Evolutionary conservation across 2,797 vertebrate species (phyloP).

Genomic region (Eulemur albifrons): DNA sequence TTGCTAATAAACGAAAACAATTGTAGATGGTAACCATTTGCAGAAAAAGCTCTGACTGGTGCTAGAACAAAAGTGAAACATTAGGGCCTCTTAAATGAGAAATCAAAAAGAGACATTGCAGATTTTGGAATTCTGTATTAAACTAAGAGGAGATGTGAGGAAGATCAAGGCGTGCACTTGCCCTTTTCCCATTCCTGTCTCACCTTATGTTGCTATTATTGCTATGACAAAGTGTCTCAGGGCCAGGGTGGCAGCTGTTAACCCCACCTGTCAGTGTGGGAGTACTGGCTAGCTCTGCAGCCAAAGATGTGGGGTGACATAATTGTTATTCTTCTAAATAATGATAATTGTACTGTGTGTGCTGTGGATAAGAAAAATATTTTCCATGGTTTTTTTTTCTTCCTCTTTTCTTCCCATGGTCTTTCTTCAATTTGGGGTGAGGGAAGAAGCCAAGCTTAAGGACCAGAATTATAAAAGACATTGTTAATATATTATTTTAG

Average conservation of each 20-base stretch:
- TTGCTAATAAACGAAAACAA: background rate
- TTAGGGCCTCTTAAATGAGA: background rate
- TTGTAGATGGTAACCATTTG: background rate
- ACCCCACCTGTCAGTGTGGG: background rate
- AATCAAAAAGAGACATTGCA: background rate
- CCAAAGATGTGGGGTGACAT: background rate
- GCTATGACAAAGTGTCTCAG: background rate
- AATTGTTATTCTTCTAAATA: background rate
- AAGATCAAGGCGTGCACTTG: background rate
- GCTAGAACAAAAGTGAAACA: background rate
- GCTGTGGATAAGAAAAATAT: background rate
- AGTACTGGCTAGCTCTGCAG: background rate
- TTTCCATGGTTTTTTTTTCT: background rate
- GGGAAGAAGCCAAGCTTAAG: background rate
- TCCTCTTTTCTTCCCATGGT: background rate
- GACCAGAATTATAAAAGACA: background rate
- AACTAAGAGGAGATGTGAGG: background rate
- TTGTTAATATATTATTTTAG: conserved; percentile 9
- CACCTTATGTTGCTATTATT: background rate
- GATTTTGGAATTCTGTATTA: background rate
- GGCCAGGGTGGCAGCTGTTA: background rate
- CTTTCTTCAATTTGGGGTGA: background rate
- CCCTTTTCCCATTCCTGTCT: rapidly evolving
- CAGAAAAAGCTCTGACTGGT: background rate
- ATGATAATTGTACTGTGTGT: background rate